Base-by-base conservation (phyloP, 2,797 vertebrate species). In the Steatocranus sp. region DNA sequence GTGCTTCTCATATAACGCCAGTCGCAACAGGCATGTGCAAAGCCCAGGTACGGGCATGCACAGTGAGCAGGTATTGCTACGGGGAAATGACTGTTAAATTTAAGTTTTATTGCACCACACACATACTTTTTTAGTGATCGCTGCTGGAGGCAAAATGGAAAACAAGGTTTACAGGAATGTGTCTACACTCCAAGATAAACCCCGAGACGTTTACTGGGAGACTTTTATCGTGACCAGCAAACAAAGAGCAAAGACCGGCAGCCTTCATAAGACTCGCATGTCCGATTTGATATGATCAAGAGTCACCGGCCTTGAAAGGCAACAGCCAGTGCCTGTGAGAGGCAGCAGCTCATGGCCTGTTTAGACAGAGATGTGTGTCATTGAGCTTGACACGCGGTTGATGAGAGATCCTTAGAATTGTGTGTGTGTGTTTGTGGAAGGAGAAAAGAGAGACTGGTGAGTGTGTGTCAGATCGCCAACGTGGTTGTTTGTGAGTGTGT, bases 21-120 rank as follows among this genome's bases (percentile, higher is more conserved):
- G 94, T 94, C 78, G 49, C 87, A 91, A 94, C 94, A 95, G 85
- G 95, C 87, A 83, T 90, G 51, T 80, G 89, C 79, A 86, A 79
- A 86, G 89, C 89, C 89, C 93, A 93, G 91, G 92, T 93, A 90
- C 11, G 15, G 88, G 86, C 93, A 86, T 80, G 92, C 88, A 87
- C 81, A 70, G 53, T 3, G 74, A 85, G 20, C 88, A 93, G 92
- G 91, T 93, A 90, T 75, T 4, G 90, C 92, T 87, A 79, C 54
- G 54, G 83, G 85, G 87, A 87, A 78, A 78, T 80, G 25, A 92
- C 88, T 89, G 87, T 87, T 89, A 86, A 86, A 87, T 75, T 43
- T 23, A 32, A 27, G n/a, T 85, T 94, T 92, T 93, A 93, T 87
- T 91, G 88, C 82, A 17, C 89, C 91, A 85, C 93, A 92, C 92